Conservation (phyloP, 2,113 vertebrate species). For the Petrocephalus microphthalmus region DNA sequence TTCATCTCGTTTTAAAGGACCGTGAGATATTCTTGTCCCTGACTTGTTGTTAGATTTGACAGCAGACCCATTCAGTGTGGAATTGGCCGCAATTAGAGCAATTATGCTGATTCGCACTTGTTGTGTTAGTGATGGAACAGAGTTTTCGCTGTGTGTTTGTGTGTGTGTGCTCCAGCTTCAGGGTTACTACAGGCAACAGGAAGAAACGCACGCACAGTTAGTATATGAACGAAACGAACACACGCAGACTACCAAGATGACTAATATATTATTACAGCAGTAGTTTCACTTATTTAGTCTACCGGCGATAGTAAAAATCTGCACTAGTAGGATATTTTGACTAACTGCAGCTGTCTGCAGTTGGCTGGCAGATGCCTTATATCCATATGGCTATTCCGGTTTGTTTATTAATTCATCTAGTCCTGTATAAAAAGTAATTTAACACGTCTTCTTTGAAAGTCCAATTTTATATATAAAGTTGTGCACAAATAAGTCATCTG, state of each 20-base stretch:
- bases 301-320: neutral
- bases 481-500: neutral
- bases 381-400: neutral
- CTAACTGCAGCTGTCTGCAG: neutral
- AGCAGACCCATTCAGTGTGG: constrained; percentile 66
- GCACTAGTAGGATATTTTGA: constrained; percentile 11
- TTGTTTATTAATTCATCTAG: neutral
- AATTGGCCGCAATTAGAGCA: constrained; percentile 75
- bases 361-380: neutral
- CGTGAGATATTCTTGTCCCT: constrained; percentile 56
- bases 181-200: constrained; percentile 41
- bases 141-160: constrained; percentile 46
- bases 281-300: neutral
- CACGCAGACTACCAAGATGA: constrained; percentile 32
- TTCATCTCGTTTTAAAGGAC: constrained; percentile 63
- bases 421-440: neutral
- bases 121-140: constrained; percentile 66
- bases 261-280: neutral
- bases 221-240: constrained; percentile 45
- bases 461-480: neutral
- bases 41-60: constrained; percentile 63
- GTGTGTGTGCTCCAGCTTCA: constrained; percentile 16
- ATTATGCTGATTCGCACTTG: constrained; percentile 79
- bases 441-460: neutral
- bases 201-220: constrained; percentile 60